Evolutionary conservation across 2,113 vertebrate genomes (phyloP).

Genomic region (Prochilodus magdalenae): DNA sequence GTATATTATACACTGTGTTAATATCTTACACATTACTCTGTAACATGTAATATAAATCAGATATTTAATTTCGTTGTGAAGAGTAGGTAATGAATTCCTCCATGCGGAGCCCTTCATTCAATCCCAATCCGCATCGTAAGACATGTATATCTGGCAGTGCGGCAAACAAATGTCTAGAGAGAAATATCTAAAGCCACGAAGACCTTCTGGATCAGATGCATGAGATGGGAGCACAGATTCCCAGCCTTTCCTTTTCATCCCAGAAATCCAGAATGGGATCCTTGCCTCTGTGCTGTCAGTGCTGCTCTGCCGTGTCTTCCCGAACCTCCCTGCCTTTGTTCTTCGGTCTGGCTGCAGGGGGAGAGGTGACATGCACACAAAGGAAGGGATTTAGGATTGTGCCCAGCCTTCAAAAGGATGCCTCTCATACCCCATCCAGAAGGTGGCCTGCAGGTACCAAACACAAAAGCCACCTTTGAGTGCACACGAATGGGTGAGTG

Average conservation of each 20-base stretch:
- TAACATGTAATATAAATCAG: too few species aligned
- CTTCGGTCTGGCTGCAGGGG: slow-evolving; percentile 36
- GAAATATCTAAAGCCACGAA: too few species aligned
- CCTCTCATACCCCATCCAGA: slow-evolving; percentile 6
- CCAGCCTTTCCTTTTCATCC: slow-evolving; percentile 10
- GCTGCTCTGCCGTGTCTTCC: slow-evolving; percentile 26
- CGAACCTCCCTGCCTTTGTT: slow-evolving; percentile 41
- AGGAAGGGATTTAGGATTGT: slow-evolving; percentile 51
- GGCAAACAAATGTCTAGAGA: too few species aligned
- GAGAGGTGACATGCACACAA: slow-evolving; percentile 47
- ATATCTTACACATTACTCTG: too few species aligned
- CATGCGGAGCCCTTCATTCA: too few species aligned
- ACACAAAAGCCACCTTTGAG: slow-evolving; percentile 54
- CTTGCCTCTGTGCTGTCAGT: slow-evolving; percentile 1
- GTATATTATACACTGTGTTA: too few species aligned
- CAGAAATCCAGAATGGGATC: background rate
- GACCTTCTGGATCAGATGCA: background rate
- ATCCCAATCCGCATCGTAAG: too few species aligned
- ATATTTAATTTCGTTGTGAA: too few species aligned
- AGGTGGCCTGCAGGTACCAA: slow-evolving; percentile 15
- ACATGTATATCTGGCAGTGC: too few species aligned
- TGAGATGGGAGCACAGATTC: background rate
- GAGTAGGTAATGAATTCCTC: too few species aligned
- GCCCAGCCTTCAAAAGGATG: slow-evolving; percentile 10
- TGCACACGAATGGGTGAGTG: slow-evolving; percentile 20